Evolutionary conservation across 2,113 vertebrate species (phyloP), one percentile per base, ranked within the genome.

Genomic region (Taurulus bubalis): DNA sequence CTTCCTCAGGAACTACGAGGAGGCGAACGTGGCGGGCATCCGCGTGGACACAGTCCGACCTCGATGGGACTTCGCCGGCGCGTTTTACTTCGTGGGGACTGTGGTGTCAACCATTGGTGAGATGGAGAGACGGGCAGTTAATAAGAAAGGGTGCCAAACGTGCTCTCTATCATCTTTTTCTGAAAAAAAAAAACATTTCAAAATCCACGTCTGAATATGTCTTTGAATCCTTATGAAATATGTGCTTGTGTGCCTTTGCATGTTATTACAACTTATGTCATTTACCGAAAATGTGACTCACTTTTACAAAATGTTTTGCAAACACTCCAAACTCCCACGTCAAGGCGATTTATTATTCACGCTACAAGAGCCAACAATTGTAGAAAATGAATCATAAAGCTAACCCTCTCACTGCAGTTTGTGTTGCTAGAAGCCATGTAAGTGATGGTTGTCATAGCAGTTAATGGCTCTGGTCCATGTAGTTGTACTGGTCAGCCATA

Each of bases 21-120:
- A 96, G 89, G 97, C 98, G 74, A 95, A 93, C 73, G 93, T 95
- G 55, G 97, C 97, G 8, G 98, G 98, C 18, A 95, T 98, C 85
- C 96, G 97, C 2, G 95, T 97, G 92, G 96, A 97, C 92, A 86
- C 82, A 22, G 92, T 95, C 79, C 94, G 96, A 42, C 96, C 96
- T 28, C 95, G 97, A 2, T 99, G 98, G 98, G 98, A 99, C 90
- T 98, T 99, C 92, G 94, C 96, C 0, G 98, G 98, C 18, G 96
- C 98, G 1, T 97, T 99, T 87, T 99, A 98, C 91, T 99, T 99
- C 92, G 98, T 98, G 86, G 97, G 97, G 66, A 99, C 98, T 14
- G 98, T 99, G 64, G 97, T 99, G 60, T 98, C 98, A 32, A 99
- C 98, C 11, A 98, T 99, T 55, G 98, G 98, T 99, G 92, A 97